These are phyloP conservation scores for Lagopus muta DNA, from an alignment of 2,113 vertebrate species.

Conservation along the genomic window DNA sequence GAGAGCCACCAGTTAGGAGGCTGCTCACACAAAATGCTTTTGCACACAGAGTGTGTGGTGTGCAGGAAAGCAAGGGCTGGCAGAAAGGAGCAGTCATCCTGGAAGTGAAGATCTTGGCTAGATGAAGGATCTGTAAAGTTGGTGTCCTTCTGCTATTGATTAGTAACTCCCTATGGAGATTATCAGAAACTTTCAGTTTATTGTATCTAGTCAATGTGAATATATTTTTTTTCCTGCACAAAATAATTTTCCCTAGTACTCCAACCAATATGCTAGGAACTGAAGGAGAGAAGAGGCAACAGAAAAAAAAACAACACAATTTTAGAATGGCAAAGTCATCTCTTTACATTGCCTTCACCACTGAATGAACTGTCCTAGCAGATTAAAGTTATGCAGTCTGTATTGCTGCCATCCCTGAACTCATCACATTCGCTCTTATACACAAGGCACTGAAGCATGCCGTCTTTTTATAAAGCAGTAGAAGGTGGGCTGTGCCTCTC, in stretches of 20 bases:
- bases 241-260: not conserved
- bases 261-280: not conserved
- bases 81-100: not conserved
- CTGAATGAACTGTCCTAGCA: slow-evolving; percentile 38
- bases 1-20: not conserved
- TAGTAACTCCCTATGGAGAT: not conserved
- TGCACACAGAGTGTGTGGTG: not conserved
- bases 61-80: not conserved
- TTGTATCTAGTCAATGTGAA: not conserved
- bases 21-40: not conserved
- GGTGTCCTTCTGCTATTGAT: not conserved
- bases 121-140: not conserved
- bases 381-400: slow-evolving; percentile 48
- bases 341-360: slow-evolving; percentile 14
- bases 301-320: not conserved
- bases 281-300: not conserved
- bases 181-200: not conserved
- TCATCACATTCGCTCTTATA: slow-evolving; percentile 32
- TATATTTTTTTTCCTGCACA: not conserved
- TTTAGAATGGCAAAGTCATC: slow-evolving; percentile 25
- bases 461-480: slow-evolving; percentile 26
- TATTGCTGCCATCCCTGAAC: slow-evolving; percentile 23
- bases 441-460: slow-evolving; percentile 46
- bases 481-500: not conserved
- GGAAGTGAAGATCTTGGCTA: not conserved